These are phyloP conservation scores for Platypus cylindrus DNA, from an alignment of 2,888 invertebrate species.

Conservation along the genomic window DNA sequence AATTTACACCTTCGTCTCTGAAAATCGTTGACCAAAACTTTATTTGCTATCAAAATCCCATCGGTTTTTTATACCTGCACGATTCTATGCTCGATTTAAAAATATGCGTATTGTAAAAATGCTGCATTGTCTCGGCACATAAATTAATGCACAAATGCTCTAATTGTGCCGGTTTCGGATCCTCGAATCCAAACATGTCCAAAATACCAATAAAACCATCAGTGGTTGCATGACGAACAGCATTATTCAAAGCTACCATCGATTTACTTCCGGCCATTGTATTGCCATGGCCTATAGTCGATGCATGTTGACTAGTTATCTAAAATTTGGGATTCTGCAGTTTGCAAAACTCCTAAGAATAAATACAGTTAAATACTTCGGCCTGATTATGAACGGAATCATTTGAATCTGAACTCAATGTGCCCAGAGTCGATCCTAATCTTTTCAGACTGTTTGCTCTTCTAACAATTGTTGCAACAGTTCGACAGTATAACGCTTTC, in stretches of 20 bases:
- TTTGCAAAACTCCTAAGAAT: not conserved
- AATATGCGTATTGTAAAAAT: constrained; percentile 94
- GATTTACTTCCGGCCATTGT: constrained; percentile 71
- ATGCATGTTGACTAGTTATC: constrained; percentile 73
- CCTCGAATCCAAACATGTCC: constrained; percentile 96
- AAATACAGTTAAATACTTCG: constrained; percentile 40
- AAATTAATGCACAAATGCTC: constrained; percentile 92
- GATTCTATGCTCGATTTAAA: constrained; percentile 91
- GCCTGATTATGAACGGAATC: constrained; percentile 83
- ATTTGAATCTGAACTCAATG: constrained; percentile 82
- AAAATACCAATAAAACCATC: constrained; percentile 92
- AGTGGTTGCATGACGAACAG: constrained; percentile 83
- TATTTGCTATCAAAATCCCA: not conserved
- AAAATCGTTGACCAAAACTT: not conserved
- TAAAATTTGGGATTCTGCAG: too few relatives aligned
- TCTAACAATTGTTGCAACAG: constrained; percentile 85
- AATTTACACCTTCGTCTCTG: constrained; percentile 16
- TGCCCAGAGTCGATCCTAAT: constrained; percentile 66
- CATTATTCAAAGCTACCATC: constrained; percentile 85
- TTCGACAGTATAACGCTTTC: constrained; percentile 86
- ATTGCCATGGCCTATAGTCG: constrained; percentile 52
- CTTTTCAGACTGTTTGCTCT: constrained; percentile 85
- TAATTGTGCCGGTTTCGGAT: constrained; percentile 76
- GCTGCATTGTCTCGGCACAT: constrained; percentile 95
- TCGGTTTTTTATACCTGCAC: constrained; percentile 62